Conservation (phyloP, 53 echinoderm and acorn worm genomes). For the Pentamera pediparva region DNA sequence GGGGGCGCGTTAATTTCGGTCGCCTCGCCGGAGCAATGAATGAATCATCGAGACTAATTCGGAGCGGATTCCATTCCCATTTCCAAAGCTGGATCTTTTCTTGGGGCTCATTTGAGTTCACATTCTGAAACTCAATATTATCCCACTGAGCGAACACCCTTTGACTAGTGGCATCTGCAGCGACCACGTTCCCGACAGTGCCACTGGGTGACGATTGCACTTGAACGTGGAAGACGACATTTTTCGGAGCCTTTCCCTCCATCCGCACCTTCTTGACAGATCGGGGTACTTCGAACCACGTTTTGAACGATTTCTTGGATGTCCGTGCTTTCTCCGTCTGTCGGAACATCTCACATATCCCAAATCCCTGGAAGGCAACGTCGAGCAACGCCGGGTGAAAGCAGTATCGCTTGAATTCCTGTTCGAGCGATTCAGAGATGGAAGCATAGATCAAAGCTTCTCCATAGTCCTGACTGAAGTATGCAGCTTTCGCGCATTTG, state of each 20-base stretch:
- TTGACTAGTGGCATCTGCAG: constrained; percentile 87
- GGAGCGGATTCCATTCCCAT: constrained; percentile 72
- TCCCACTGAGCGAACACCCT: constrained; percentile 87
- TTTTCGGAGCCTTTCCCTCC: constrained; percentile 69
- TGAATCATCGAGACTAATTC: constrained; percentile 49
- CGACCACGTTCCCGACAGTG: constrained; percentile 68
- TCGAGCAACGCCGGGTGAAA: constrained; percentile 93
- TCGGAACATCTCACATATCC: constrained; percentile 84
- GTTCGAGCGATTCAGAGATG: constrained; percentile 67
- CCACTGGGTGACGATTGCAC: constrained; percentile 63
- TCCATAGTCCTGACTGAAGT: constrained; percentile 86
- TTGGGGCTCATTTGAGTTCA: constrained; percentile 84
- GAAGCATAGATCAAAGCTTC: constrained; percentile 82
- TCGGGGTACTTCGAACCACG: constrained; percentile 87
- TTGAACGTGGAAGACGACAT: constrained; percentile 69
- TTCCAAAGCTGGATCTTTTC: constrained; percentile 90
- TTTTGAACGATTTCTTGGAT: constrained; percentile 53
- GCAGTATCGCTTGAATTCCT: constrained; percentile 71
- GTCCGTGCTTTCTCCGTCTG: constrained; percentile 68
- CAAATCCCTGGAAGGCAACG: constrained; percentile 86
- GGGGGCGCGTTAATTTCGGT: constrained; percentile 44
- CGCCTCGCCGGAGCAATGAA: background rate
- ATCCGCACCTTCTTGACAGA: constrained; percentile 69
- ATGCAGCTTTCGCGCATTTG: constrained; percentile 73
- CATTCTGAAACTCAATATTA: constrained; percentile 77